Evolutionary conservation across 1,140 invertebrate species (phyloP).

Genomic region (Andrena cerasifolii): DNA sequence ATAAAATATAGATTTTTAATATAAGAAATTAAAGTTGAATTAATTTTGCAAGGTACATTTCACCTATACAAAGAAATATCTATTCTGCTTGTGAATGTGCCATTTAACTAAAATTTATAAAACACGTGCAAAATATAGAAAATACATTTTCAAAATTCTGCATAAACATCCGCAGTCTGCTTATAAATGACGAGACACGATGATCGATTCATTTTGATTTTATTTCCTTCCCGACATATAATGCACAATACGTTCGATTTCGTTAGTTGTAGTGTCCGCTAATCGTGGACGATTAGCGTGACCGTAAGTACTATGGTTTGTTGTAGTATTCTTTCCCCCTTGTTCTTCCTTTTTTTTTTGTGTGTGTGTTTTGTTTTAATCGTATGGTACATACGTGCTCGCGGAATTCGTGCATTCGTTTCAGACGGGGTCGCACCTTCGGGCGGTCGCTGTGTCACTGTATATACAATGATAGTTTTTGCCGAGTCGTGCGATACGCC

Average conservation of each 20-base stretch:
- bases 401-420: slow-evolving; percentile 47
- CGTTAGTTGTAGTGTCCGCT: slow-evolving; percentile 52
- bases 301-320: slow-evolving; percentile 50
- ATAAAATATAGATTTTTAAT: no score
- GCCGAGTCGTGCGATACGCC: slow-evolving; percentile 38
- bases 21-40: no score
- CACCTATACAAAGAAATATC: no score
- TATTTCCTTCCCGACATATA: slow-evolving; percentile 68
- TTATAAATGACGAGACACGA: neutral
- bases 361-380: slow-evolving; percentile 14
- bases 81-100: no score
- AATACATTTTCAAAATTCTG: no score
- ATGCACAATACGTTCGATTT: slow-evolving; percentile 65
- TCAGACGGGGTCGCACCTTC: slow-evolving; percentile 57
- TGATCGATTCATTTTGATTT: slow-evolving; percentile 72
- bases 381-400: slow-evolving; percentile 55
- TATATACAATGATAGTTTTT: slow-evolving; percentile 55
- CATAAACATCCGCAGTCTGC: no score
- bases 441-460: slow-evolving; percentile 35
- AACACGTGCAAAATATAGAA: no score
- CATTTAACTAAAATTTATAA: no score
- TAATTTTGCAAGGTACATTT: no score
- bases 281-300: slow-evolving; percentile 41
- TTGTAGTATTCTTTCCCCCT: slow-evolving; percentile 8
- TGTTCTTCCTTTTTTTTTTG: slow-evolving; percentile 24